Evolutionary conservation across 2,888 invertebrate species (phyloP).

Genomic region (Dicroscelio sp.): DNA sequence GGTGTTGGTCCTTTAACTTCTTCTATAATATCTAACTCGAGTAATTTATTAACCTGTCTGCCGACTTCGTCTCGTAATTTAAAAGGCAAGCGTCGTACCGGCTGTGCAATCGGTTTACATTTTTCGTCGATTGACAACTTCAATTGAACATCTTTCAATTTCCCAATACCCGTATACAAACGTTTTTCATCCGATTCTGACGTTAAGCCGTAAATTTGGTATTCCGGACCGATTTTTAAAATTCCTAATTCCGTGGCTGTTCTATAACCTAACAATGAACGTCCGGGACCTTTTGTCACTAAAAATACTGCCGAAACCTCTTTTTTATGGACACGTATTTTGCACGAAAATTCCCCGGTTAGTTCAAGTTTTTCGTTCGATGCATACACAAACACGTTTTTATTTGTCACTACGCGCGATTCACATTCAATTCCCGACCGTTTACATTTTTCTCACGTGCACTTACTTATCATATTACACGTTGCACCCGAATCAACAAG

Average conservation of each 20-base stretch:
- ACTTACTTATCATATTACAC: conserved; percentile 80
- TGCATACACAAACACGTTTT: conserved; percentile 80
- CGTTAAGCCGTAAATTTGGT: neutral
- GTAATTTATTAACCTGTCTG: conserved; percentile 80
- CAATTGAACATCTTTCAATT: conserved; percentile 86
- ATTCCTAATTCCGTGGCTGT: conserved; percentile 79
- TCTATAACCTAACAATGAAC: conserved; percentile 79
- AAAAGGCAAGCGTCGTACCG: no score
- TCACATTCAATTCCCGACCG: conserved; percentile 41
- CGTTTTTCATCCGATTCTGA: neutral
- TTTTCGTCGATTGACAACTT: conserved; percentile 84
- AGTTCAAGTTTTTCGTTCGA: conserved; percentile 69
- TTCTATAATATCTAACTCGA: conserved; percentile 85
- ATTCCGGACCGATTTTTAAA: conserved; percentile 79
- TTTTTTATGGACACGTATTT: conserved; percentile 64
- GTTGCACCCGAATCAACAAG: conserved; percentile 84
- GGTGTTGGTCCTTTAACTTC: conserved; percentile 82
- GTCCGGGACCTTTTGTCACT: conserved; percentile 57
- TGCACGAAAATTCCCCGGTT: conserved; percentile 81
- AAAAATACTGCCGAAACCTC: conserved; percentile 72
- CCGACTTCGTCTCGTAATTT: conserved; percentile 54
- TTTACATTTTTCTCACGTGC: no score
- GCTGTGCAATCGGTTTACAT: conserved; percentile 69
- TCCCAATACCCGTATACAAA: conserved; percentile 70
- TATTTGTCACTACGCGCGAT: conserved; percentile 68